Conservation (phyloP, 2,797 vertebrate genomes). For the Fringilla coelebs region DNA sequence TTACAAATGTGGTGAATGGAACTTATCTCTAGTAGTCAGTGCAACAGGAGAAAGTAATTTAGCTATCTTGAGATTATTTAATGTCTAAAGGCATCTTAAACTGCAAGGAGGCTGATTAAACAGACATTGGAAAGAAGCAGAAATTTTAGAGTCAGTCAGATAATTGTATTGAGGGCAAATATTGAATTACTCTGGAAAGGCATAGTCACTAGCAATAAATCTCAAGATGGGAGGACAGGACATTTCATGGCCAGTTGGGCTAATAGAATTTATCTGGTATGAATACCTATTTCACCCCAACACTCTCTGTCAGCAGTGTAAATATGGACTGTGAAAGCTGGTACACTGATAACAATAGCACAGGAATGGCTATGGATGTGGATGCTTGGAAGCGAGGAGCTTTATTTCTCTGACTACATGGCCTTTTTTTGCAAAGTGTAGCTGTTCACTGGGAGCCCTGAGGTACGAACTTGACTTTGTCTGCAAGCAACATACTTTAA, state of each 20-base stretch:
- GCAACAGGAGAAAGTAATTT: background rate
- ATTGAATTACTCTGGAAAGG: background rate
- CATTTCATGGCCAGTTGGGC: background rate
- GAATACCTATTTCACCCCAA: background rate
- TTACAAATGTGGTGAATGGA: background rate
- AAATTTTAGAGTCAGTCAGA: background rate
- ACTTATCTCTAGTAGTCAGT: background rate
- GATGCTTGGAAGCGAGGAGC: background rate
- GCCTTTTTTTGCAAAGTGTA: background rate
- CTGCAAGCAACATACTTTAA: background rate
- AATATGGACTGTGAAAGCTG: background rate
- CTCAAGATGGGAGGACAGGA: background rate
- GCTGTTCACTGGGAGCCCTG: background rate
- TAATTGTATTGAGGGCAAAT: background rate
- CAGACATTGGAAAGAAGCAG: background rate
- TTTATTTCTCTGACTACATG: background rate
- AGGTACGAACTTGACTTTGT: background rate
- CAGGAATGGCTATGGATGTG: background rate
- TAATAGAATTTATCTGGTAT: background rate
- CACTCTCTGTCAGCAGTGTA: background rate
- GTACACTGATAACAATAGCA: accelerated
- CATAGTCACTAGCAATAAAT: background rate
- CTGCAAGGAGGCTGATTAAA: background rate
- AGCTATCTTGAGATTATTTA: background rate
- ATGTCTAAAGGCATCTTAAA: background rate